Percentiles rank a stretch among this genome's conserved stretches.
These are phyloP conservation scores for Drosophila pegasa DNA, from an alignment of 2,888 invertebrate species.

Conservation along the genomic window DNA sequence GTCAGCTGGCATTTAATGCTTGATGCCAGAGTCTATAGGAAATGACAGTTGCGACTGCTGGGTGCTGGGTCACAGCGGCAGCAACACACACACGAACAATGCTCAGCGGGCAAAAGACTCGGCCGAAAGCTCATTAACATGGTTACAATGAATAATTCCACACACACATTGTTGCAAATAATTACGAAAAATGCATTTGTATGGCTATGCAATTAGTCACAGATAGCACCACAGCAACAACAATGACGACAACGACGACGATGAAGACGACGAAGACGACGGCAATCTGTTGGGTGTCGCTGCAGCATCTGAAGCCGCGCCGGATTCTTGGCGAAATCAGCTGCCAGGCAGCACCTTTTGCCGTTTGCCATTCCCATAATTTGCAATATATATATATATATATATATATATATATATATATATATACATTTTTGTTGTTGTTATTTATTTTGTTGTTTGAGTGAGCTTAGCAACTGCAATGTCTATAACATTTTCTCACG, in stretches of 20 bases:
- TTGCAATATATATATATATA: conserved; percentile 60
- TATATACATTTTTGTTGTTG: conserved; percentile 41
- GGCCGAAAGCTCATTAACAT: conserved; percentile 71
- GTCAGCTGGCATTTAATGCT: conserved; percentile 60
- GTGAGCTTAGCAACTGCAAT: conserved; percentile 54
- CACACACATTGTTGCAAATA: conserved; percentile 61
- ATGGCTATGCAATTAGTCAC: conserved; percentile 76
- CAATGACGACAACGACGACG: too few relatives aligned
- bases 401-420: conserved; percentile 8
- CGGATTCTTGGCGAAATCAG: conserved; percentile 65
- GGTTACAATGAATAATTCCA: conserved; percentile 71
- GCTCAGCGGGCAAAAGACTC: conserved; percentile 21
- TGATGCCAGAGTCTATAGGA: conserved; percentile 45
- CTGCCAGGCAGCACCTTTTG: conserved; percentile 21
- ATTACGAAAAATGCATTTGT: conserved; percentile 78
- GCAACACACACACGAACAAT: conserved; percentile 32
- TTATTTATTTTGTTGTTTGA: conserved; percentile 46
- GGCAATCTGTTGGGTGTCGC: conserved; percentile 24
- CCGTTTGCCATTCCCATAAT: conserved; percentile 79
- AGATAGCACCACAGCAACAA: conserved; percentile 49
- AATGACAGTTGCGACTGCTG: conserved; percentile 47
- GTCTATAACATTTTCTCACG: conserved; percentile 81
- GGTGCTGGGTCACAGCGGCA: conserved; percentile 14
- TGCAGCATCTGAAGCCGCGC: conserved; percentile 56
- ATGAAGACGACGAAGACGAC: too few relatives aligned